Conservation (phyloP, 2,888 invertebrate species). For the Sussaba pulchella region DNA sequence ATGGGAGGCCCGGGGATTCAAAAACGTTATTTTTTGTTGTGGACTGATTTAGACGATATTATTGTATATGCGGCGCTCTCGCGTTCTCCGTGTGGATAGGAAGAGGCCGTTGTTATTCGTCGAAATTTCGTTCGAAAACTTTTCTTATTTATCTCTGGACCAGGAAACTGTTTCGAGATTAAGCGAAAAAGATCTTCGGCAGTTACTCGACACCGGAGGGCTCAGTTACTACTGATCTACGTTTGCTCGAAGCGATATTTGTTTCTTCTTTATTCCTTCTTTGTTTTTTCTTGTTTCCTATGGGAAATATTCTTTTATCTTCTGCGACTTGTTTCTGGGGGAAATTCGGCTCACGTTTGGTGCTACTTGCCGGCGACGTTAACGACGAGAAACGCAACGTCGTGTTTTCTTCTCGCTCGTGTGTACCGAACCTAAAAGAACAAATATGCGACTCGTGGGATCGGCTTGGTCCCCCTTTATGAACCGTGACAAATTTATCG, state of each 20-base stretch:
- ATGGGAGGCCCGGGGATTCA: background rate
- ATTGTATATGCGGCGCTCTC: background rate
- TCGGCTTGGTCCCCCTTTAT: conserved; percentile 59
- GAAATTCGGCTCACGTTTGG: conserved; percentile 2
- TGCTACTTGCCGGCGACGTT: background rate
- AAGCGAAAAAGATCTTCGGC: background rate
- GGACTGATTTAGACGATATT: background rate
- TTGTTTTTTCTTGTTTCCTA: background rate
- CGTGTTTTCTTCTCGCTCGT: conserved; percentile 25
- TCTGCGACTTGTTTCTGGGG: background rate
- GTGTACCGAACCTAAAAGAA: conserved; percentile 70
- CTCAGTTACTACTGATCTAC: no score
- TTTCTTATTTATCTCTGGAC: background rate
- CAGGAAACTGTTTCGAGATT: background rate
- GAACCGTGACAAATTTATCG: conserved; percentile 48
- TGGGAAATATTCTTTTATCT: background rate
- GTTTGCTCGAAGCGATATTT: no score
- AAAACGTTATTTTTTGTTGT: conserved; percentile 10
- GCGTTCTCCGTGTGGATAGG: background rate
- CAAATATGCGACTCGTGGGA: conserved; percentile 68
- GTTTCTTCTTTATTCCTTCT: no score
- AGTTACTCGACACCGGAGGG: background rate
- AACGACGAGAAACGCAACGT: conserved; percentile 20
- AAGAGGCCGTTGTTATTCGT: background rate
- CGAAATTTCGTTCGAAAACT: background rate